Percentiles rank a stretch among this genome's conserved stretches.
Evolutionary conservation across 2,113 vertebrate genomes (phyloP).

Genomic region (Laticauda colubrina): DNA sequence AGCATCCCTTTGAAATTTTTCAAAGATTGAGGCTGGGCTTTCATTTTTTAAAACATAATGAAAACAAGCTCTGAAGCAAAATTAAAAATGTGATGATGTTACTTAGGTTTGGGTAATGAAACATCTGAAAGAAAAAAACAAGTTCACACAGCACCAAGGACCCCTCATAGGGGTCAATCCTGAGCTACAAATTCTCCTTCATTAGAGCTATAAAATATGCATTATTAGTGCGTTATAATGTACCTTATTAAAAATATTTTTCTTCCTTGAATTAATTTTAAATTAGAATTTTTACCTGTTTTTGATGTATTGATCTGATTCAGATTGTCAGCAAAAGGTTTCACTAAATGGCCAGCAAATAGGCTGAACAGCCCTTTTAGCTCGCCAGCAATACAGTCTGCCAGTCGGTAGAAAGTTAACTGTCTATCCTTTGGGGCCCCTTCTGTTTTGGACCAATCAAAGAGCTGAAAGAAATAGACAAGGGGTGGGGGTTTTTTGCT

Average conservation of each 20-base stretch:
- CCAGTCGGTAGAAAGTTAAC: conserved; percentile 86
- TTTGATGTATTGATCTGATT: conserved; percentile 74
- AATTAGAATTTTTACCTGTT: conserved; percentile 71
- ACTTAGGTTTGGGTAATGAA: no score
- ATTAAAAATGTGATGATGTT: not conserved
- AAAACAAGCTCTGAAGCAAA: not conserved
- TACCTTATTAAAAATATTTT: not conserved
- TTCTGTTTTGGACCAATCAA: conserved; percentile 89
- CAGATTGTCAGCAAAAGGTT: conserved; percentile 83
- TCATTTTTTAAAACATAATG: no score
- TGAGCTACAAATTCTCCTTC: no score
- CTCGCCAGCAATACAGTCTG: conserved; percentile 78
- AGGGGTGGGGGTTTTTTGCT: not conserved
- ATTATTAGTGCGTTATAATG: not conserved
- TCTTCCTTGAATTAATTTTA: not conserved
- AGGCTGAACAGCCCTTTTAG: conserved; percentile 92
- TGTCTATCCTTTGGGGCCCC: conserved; percentile 75
- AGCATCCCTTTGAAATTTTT: not conserved
- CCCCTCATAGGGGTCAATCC: no score
- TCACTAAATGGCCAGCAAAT: conserved; percentile 92
- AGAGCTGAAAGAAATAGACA: conserved; percentile 74
- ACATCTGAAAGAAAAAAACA: no score
- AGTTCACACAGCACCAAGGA: no score
- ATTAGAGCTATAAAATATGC: not conserved
- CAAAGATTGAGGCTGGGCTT: not conserved